Evolutionary conservation across 2,888 invertebrate species (phyloP), one percentile per base, ranked within the genome.

Genomic region (Meteorus cinctellus): DNA sequence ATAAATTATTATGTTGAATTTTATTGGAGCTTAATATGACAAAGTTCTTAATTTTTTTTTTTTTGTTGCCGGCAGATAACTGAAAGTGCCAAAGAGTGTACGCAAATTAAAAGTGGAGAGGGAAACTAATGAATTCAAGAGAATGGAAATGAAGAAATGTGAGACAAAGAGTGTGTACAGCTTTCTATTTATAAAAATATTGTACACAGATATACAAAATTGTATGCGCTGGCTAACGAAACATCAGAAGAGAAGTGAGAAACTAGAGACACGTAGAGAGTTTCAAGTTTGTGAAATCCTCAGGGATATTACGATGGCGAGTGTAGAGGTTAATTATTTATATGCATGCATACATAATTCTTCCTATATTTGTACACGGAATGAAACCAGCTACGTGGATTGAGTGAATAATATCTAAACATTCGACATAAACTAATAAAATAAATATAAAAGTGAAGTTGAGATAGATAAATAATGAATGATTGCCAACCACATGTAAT

Each of bases 121-220:
- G 6, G 19, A 55, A 24, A 19, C n/a, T 19, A 19, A 55, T 6
- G 55, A 24, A n/a, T 62, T 24, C 8, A 31, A 12, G 27, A 62
- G 29, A 62, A 62, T 27, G 29, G 29, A 62, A 31, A 31, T 62
- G 31, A 62, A 14, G 62, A 62, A 62, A 62, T 27, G 55, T 19
- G 55, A 55, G 19, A 55, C 55, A 10, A 45, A 45, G 45, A 55
- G n/a, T 55, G 4, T 55, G 19, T 24, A 24, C 10, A 29, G 3
- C 6, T 34, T 24, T 31, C 1, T 16, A 16, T 62, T 1, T 4
- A 5, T 24, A 62, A 14, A 62, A 2, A 62, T 62, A 29, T 24
- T 27, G 60, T 24, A n/a, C n/a, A 24, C 8, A 16, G 14, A 29
- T 31, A 62, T 31, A 62, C 29, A 31, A 31, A 5, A 5, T 45